Evolutionary conservation across 1,140 invertebrate species (phyloP).

Genomic region (Hypothenemus hampei): DNA sequence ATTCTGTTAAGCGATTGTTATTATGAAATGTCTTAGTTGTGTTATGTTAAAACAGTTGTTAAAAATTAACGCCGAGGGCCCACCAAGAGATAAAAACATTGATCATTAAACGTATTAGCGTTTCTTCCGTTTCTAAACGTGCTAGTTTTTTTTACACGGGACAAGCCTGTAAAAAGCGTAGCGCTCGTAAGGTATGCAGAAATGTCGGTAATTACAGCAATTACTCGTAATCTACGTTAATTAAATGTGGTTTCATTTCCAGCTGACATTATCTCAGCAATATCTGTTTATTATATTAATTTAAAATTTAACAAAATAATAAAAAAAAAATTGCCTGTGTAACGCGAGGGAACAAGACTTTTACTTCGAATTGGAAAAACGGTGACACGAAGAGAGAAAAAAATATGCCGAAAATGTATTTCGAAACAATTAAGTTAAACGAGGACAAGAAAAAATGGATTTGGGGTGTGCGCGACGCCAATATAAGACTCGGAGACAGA

Average conservation of each 20-base stretch:
- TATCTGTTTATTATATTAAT: slow-evolving; percentile 19
- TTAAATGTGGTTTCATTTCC: slow-evolving; percentile 20
- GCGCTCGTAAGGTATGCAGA: slow-evolving; percentile 13
- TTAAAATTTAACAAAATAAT: slow-evolving; percentile 12
- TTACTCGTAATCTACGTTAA: slow-evolving; percentile 11
- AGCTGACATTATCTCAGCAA: slow-evolving; percentile 16
- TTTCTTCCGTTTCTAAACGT: slow-evolving; percentile 10
- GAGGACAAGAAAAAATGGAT: slow-evolving; percentile 37
- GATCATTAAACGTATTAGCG: slow-evolving; percentile 9
- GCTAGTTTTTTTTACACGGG: slow-evolving; percentile 7
- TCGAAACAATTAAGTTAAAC: slow-evolving; percentile 39
- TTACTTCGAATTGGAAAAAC: too few species aligned
- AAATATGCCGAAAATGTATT: too few species aligned
- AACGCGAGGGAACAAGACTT: slow-evolving; percentile 6
- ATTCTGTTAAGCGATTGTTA: too few species aligned
- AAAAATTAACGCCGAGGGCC: too few species aligned
- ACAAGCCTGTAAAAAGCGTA: slow-evolving; percentile 4
- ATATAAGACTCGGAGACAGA: slow-evolving; percentile 32
- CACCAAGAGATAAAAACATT: too few species aligned
- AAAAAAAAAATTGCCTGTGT: not conserved
- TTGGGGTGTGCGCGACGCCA: slow-evolving; percentile 22
- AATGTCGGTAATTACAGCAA: slow-evolving; percentile 21
- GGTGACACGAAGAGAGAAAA: too few species aligned
- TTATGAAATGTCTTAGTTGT: too few species aligned
- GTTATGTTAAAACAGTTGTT: too few species aligned